Evolutionary conservation across 2,797 vertebrate species (phyloP), one percentile per base, ranked within the genome.

Genomic region (Tauraco hartlaubi): DNA sequence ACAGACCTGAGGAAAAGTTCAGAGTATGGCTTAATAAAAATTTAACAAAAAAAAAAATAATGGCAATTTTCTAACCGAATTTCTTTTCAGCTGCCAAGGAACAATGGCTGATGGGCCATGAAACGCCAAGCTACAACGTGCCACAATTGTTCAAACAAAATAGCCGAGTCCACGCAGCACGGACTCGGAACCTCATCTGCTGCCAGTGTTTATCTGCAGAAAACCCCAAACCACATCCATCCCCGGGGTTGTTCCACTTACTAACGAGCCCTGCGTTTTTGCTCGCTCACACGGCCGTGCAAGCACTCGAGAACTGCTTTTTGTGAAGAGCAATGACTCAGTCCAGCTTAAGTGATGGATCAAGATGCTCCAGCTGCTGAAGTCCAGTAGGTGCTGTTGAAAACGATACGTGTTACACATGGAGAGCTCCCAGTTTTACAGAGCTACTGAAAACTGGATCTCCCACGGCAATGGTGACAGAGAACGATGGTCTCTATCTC

Each of bases 121-220:
- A 91, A 92, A 93, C 25, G 33, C 82, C 86, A 89, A 79, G 86
- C 9, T 85, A 85, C 82, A 89, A 63, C 51, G 80, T 51, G 58
- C 71, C 43, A 4, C 54, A 58, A 26, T 31, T 74, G 84, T 48
- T 82, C 41, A 95, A 83, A 94, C 46, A 80, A 80, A 90, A 91
- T 54, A 26, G 66, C 39, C 37, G 15, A 84, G 22, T 12, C 55
- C 51, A n/a, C 3, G 0, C 29, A 2, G 20, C 52, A 92, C 48
- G 0, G 25, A 87, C 84, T 91, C 29, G 5, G 68, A 43, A 26
- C 54, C 62, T 91, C 85, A 81, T 67, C 28, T 37, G 68, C 52
- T 87, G 68, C 54, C 66, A 66, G 56, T 8, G 20, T 91, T 91
- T 77, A 94, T 74, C 89, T 85, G 91, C 69, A 80, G 79, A 85